Percentiles rank a stretch among this genome's conserved stretches.
phyloP scores from a whole-genome alignment of 2,888 invertebrate genomes.

The Zhuqinia jingwanae region DNA sequence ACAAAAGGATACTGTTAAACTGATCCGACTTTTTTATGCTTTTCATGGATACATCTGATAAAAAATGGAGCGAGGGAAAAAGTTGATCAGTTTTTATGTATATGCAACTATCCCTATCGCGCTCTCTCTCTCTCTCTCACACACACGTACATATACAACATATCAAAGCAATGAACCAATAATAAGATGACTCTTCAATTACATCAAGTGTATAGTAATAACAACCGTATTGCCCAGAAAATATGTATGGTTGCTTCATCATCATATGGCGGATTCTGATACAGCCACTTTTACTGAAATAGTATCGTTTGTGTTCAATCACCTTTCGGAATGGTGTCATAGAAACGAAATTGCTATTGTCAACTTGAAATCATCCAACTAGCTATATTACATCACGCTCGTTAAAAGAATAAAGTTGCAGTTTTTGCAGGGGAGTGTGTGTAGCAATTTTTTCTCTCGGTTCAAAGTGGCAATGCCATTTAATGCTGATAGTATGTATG shows the following conservation, averaged over 20 bases:
- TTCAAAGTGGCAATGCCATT: conserved; percentile 44
- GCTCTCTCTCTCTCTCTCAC: too few relatives aligned
- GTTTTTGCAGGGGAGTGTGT: conserved; percentile 38
- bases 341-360: conserved; percentile 65
- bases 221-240: conserved; percentile 6
- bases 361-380: conserved; percentile 60
- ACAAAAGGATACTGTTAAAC: conserved; percentile 35
- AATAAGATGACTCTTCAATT: conserved; percentile 49
- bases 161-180: conserved; percentile 53
- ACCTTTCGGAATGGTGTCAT: conserved; percentile 67
- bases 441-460: conserved; percentile 43
- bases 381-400: conserved; percentile 23
- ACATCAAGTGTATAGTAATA: conserved; percentile 25
- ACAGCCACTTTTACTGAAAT: background rate
- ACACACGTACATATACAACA: conserved; percentile 8
- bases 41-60: background rate
- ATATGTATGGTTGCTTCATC: background rate
- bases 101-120: conserved; percentile 43
- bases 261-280: too few relatives aligned
- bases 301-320: conserved; percentile 66
- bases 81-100: conserved; percentile 61
- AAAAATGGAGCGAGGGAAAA: background rate
- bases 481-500: conserved; percentile 51
- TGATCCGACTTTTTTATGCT: conserved; percentile 56
- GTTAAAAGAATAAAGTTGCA: conserved; percentile 50